Conservation (phyloP, 2,113 vertebrate genomes). For the Danionella cerebrum region DNA sequence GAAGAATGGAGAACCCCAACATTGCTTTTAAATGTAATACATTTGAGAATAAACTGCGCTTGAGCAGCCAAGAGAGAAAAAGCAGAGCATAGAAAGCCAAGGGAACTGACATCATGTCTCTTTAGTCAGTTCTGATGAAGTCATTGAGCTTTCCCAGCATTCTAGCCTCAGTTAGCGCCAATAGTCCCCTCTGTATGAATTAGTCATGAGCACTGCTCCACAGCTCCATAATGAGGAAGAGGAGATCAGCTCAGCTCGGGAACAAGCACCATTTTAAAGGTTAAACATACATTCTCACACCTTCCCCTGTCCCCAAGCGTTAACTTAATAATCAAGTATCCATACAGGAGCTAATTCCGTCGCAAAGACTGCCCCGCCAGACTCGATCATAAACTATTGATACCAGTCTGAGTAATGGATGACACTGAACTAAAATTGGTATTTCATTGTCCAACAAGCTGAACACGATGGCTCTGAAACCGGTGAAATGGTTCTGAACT, state of each 20-base stretch:
- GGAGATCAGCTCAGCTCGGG: conserved; percentile 33
- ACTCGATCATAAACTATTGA: not conserved
- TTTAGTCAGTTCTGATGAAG: not conserved
- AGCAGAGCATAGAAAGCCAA: not conserved
- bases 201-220: conserved; percentile 13
- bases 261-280: conserved; percentile 35
- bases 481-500: not conserved
- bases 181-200: conserved; percentile 30
- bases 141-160: not conserved
- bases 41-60: not conserved
- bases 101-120: not conserved
- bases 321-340: conserved; percentile 1
- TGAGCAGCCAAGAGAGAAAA: not conserved
- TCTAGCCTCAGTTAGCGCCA: conserved; percentile 16
- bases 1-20: no score
- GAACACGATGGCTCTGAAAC: not conserved
- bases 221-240: conserved; percentile 28
- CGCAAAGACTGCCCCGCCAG: not conserved
- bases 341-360: not conserved
- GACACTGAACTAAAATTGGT: not conserved
- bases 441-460: not conserved
- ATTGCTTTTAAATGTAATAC: not conserved
- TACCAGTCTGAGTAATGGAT: not conserved
- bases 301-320: not conserved
- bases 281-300: conserved; percentile 23